A percentile compares a stretch with the other conserved stretches of the same genome.
Conservation (phyloP, 2,797 vertebrate genomes). For the Characodon lateralis region DNA sequence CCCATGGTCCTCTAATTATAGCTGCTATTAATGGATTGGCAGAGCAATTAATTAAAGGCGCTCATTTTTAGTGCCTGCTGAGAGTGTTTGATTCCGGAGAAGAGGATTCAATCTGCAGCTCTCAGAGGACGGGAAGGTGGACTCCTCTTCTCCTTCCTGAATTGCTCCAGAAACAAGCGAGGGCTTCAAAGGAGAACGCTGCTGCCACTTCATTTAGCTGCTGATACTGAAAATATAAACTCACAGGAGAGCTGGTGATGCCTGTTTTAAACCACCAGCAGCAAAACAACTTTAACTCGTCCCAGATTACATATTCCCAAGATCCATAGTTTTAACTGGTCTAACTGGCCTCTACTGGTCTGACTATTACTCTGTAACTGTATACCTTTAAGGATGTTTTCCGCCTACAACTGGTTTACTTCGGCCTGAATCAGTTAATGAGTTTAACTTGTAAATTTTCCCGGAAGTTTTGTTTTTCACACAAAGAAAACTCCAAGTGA, state of each 20-base stretch:
- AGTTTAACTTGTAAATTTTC: too few species aligned
- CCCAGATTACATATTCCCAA: not conserved
- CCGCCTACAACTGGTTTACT: too few species aligned
- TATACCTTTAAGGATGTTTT: too few species aligned
- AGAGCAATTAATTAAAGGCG: constrained; percentile 71
- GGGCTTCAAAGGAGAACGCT: constrained; percentile 10
- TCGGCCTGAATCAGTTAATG: too few species aligned
- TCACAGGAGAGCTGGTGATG: not conserved
- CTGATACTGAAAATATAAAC: constrained; percentile 1
- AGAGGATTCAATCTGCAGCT: constrained; percentile 50
- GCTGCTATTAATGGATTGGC: constrained; percentile 70
- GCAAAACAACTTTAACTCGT: not conserved
- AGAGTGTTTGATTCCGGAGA: constrained; percentile 56
- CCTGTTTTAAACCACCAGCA: not conserved
- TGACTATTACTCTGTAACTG: too few species aligned
- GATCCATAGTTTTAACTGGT: not conserved
- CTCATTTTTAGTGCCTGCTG: constrained; percentile 63
- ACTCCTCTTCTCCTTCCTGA: not conserved
- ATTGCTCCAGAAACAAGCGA: not conserved
- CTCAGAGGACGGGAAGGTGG: constrained; percentile 31
- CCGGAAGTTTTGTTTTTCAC: too few species aligned
- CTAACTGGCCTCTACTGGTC: not conserved
- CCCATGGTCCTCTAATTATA: constrained; percentile 72
- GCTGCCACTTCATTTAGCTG: not conserved
- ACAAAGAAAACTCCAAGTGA: too few species aligned